Evolutionary conservation across 1,140 invertebrate genomes (phyloP), one percentile per base, ranked within the genome.

Genomic region (Leptinotarsa texana): DNA sequence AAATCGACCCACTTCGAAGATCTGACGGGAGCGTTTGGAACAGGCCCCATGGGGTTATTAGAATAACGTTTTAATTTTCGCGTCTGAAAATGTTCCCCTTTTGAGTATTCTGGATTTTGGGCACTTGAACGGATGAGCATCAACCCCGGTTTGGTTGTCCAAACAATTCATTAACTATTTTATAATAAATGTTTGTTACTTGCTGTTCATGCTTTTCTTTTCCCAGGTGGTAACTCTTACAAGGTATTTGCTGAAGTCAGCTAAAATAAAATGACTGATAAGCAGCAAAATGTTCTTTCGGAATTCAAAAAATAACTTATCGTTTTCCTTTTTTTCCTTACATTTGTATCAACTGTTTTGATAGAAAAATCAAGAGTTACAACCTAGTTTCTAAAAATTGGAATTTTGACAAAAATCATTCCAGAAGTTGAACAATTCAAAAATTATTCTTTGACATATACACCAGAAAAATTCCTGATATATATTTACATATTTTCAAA

Each of bases 201-300:
- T 77, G 63, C 76, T 77, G 76, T 74, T 80, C 80, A 78, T 80
- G 80, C 80, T 83, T 83, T 67, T 77, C 33, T 33, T 57, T 62
- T 71, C 21, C 49, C 48, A 4, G n/a, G 24, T 42, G 57, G 51
- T 49, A n/a, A 17, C 69, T 71, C 69, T 71, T 42, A 71, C 51
- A 57, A 57, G 51, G 51, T 57, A 8, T 4, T 57, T 57, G 33
- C 33, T 11, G 8, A 42, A 42, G 8, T 42, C 33, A 42, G 33
- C 0, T 42, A 0, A 42, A 42, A 42, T 42, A 42, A 42, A 8
- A 42, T 8, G 33, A 42, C 8, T 42, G 33, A 42, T 42, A 42
- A 42, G 33, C 2, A 42, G 33, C 0, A 11, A 42, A 11, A 11
- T 42, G 33, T 11, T 42, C 33, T 3, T 42, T 33, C 33, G 0